Percentiles rank a stretch among this genome's conserved stretches.
Conservation (phyloP, 2,113 vertebrate genomes). For the Polypterus bichir region DNA sequence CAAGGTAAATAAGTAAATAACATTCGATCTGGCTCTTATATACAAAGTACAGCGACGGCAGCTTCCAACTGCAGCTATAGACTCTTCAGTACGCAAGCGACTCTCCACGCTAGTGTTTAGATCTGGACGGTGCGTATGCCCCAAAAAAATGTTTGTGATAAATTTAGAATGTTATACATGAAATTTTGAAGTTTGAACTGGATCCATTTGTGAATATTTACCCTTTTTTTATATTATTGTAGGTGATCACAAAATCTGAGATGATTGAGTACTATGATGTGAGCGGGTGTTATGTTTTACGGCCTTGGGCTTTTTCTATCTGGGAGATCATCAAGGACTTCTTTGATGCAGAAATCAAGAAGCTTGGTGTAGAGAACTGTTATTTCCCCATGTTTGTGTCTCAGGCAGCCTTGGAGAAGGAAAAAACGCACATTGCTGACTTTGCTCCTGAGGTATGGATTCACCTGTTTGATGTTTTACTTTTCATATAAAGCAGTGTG, state of each 20-base stretch:
- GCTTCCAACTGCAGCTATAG: too few relatives aligned
- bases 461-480: too few relatives aligned
- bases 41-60: too few relatives aligned
- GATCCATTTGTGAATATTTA: conserved; percentile 6
- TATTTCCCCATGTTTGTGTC: conserved; percentile 98
- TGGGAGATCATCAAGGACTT: conserved; percentile 90
- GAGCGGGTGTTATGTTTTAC: conserved; percentile 90
- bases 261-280: conserved; percentile 98
- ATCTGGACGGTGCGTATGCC: too few relatives aligned
- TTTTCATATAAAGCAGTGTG: too few relatives aligned
- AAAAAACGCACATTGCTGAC: conserved; percentile 82
- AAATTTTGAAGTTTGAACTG: not conserved
- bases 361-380: conserved; percentile 93
- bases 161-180: too few relatives aligned
- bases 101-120: too few relatives aligned
- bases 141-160: too few relatives aligned
- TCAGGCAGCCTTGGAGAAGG: conserved; percentile 84
- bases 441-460: conserved; percentile 84
- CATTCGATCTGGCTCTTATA: too few relatives aligned
- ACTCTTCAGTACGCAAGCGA: too few relatives aligned
- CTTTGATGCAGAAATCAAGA: conserved; percentile 86
- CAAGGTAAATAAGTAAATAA: too few relatives aligned
- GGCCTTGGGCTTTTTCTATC: conserved; percentile 83
- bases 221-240: conserved; percentile 19
- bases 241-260: conserved; percentile 97